Base-by-base conservation (phyloP, 1,140 invertebrate genomes). In the Cydia strobilella region DNA sequence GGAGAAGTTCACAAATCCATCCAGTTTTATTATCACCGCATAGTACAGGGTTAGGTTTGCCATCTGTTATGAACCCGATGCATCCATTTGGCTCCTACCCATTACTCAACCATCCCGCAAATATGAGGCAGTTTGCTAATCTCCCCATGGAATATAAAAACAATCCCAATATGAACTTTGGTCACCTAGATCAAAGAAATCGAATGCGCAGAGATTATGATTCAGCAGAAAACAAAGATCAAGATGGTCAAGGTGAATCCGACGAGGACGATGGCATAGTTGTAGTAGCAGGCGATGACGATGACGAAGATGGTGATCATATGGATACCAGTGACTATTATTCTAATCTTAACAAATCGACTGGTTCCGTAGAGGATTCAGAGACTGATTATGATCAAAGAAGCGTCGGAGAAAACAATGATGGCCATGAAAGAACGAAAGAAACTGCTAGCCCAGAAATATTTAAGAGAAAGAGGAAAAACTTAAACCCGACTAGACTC, bases 401-500 rank as follows among this genome's bases (percentile, higher is more conserved):
- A 86, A 96, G 95, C 84, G 91, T 94, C n/a, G 96, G 96, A 82
- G 96, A 95, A 80, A 95, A 96, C 78, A 96, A 96, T 77, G 96
- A 97, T 85, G n/a, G 90, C 94, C 80, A 94, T 77, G 86, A 94
- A 80, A 78, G 80, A 75, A 77, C 82, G 80, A 85, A 93, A 93
- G 87, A 90, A 35, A 84, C 86, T 77, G 80, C 80, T 91, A 90
- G 87, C 86, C 80, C 94, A 83, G 77, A 95, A 93, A 77, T 87
- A 23, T 83, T 86, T 85, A 96, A 96, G 73, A 93, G 98, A 66
- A 98, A 99, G 92, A 93, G 98, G 69, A 99, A 99, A 92, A 98
- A 96, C 82, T 96, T 97, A 82, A 98, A 98, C 89, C 98, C 98
- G 0, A 98, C 97, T 0, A 94, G 97, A 75, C 97, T 90, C 51